A percentile compares a stretch with the other conserved stretches of the same genome.
phyloP scores from a whole-genome alignment of 2,113 vertebrate genomes.

The Tachuris rubrigastra region DNA sequence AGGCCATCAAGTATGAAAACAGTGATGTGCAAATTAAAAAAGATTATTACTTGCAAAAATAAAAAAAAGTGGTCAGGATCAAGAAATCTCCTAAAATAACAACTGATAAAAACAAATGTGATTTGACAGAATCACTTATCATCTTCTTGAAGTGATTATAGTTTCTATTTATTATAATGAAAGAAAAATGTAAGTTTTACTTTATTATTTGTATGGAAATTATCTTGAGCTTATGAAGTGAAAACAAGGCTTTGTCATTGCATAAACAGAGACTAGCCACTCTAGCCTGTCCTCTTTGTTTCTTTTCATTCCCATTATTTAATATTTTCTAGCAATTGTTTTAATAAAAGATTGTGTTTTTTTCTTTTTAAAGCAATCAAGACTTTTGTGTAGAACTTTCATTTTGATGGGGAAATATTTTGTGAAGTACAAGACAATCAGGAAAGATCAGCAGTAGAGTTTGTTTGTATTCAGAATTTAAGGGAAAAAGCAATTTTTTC shows the following conservation, averaged over 20 bases:
- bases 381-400: not conserved
- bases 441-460: not conserved
- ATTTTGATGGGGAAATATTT: not conserved
- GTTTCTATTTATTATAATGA: constrained; percentile 16
- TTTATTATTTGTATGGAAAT: constrained; percentile 17
- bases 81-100: constrained; percentile 4
- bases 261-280: not conserved
- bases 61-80: not conserved
- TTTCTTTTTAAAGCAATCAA: not conserved
- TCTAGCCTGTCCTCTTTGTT: not conserved
- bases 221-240: not conserved
- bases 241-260: not conserved
- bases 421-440: not conserved
- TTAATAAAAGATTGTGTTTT: not conserved
- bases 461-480: not conserved
- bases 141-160: constrained; percentile 11
- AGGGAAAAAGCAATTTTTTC: not conserved
- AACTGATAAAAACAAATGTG: constrained; percentile 43
- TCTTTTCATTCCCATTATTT: not conserved
- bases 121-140: constrained; percentile 37
- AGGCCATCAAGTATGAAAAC: not conserved
- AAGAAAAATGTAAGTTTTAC: constrained; percentile 9
- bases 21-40: constrained; percentile 29
- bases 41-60: not conserved
- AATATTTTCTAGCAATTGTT: not conserved